phyloP scores from a whole-genome alignment of 2,888 invertebrate species.

The Branchellion lobata region DNA sequence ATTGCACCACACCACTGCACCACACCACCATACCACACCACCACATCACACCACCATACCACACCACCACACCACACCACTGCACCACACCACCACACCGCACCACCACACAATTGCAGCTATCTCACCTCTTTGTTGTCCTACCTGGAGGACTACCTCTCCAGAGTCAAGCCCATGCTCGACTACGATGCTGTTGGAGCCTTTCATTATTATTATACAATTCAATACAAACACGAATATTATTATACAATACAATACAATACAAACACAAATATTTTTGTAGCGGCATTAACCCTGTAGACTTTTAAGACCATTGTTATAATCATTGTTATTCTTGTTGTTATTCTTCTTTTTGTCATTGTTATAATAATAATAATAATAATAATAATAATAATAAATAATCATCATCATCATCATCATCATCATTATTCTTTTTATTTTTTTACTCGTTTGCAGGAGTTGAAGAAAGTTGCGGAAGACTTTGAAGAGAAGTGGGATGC shows the following conservation, averaged over 20 bases:
- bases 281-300: background rate
- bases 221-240: background rate
- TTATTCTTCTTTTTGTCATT: background rate
- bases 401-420: background rate
- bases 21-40: too few species aligned
- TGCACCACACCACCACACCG: background rate
- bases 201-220: background rate
- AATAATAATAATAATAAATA: background rate
- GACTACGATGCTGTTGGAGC: slow-evolving; percentile 68
- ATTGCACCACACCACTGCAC: too few species aligned
- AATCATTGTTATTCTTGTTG: slow-evolving; percentile 32
- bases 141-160: slow-evolving; percentile 80
- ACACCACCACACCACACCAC: too few species aligned
- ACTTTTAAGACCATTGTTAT: background rate
- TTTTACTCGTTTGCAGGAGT: slow-evolving; percentile 64
- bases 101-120: slow-evolving; percentile 54
- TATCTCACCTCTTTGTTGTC: slow-evolving; percentile 81
- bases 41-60: too few species aligned
- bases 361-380: slow-evolving; percentile 1
- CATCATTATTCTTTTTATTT: slow-evolving; percentile 31
- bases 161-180: slow-evolving; percentile 80
- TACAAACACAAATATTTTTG: background rate
- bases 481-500: slow-evolving; percentile 84
- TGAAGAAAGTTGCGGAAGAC: slow-evolving; percentile 74
- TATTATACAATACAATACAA: too few species aligned